A percentile compares a stretch with the other conserved stretches of the same genome.
Conservation (phyloP, 2,113 vertebrate genomes). For the Ameiurus melas region DNA sequence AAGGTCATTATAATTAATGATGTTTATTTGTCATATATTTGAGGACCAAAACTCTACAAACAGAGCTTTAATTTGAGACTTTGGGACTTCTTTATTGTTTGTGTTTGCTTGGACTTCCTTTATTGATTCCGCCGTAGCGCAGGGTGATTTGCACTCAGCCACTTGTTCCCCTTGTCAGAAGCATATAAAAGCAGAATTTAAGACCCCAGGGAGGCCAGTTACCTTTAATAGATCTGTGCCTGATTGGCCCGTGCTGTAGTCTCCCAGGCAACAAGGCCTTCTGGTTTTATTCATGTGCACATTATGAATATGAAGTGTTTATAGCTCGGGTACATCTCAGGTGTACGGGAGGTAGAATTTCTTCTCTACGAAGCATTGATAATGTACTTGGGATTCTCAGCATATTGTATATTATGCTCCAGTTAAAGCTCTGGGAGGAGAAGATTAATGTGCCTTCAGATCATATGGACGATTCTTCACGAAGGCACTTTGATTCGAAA, state of each 20-base stretch:
- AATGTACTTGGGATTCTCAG: background rate
- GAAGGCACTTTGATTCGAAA: background rate
- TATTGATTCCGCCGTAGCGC: constrained; percentile 34
- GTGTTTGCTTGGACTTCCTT: background rate
- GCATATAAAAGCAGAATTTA: constrained; percentile 45
- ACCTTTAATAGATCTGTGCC: constrained; percentile 39
- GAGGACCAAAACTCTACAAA: background rate
- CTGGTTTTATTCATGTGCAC: constrained; percentile 19
- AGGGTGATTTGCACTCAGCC: constrained; percentile 24
- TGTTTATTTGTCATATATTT: background rate
- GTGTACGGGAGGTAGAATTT: background rate
- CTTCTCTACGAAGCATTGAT: background rate
- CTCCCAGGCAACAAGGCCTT: constrained; percentile 20
- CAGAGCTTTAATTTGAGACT: background rate
- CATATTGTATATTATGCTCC: background rate
- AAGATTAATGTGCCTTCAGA: background rate
- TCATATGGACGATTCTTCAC: background rate
- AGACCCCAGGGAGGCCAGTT: constrained; percentile 36
- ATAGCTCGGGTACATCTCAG: background rate
- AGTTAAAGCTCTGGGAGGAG: background rate
- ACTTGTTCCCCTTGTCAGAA: constrained; percentile 37
- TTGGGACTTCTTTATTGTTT: constrained; percentile 30
- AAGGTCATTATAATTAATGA: background rate
- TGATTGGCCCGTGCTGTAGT: constrained; percentile 21
- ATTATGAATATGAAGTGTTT: constrained; percentile 33